Percentiles rank a stretch among this genome's conserved stretches.
Evolutionary conservation across 2,797 vertebrate genomes (phyloP).

Genomic region (Denticeps clupeoides): DNA sequence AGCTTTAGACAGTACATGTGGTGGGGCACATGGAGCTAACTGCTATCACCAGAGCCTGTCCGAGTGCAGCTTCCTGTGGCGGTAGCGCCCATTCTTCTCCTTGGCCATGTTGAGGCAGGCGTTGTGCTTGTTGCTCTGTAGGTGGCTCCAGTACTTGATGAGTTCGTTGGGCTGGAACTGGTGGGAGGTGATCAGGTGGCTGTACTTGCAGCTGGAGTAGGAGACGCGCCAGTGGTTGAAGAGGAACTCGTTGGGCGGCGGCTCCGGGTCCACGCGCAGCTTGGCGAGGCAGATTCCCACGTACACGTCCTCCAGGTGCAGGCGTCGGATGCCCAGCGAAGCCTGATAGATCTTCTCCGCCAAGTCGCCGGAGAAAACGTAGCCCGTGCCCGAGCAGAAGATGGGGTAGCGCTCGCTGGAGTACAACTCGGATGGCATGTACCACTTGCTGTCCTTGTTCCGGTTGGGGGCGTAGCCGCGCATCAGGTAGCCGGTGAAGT

Average conservation of each 20-base stretch:
- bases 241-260: slow-evolving; percentile 95
- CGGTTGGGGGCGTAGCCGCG: slow-evolving; percentile 93
- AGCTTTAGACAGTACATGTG: slow-evolving; percentile 30
- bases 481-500: slow-evolving; percentile 97
- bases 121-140: slow-evolving; percentile 98
- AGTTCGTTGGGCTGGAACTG: slow-evolving; percentile 96
- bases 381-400: slow-evolving; percentile 96
- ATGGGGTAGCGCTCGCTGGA: slow-evolving; percentile 95
- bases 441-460: slow-evolving; percentile 98
- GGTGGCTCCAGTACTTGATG: slow-evolving; percentile 96
- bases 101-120: slow-evolving; percentile 83
- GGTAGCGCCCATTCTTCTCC: slow-evolving; percentile 80
- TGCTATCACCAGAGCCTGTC: slow-evolving; percentile 44
- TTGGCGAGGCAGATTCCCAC: slow-evolving; percentile 97
- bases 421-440: slow-evolving; percentile 94
- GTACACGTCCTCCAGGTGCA: slow-evolving; percentile 95
- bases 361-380: slow-evolving; percentile 96
- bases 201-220: slow-evolving; percentile 99
- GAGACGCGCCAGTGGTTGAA: slow-evolving; percentile 99
- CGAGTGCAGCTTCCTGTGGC: slow-evolving; percentile 81
- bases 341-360: slow-evolving; percentile 89
- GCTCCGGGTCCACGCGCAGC: slow-evolving; percentile 84
- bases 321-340: slow-evolving; percentile 84
- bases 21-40: too few relatives aligned
- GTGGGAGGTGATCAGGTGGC: slow-evolving; percentile 97